Evolutionary conservation across 2,797 vertebrate genomes (phyloP).

Genomic region (Pristis pectinata): DNA sequence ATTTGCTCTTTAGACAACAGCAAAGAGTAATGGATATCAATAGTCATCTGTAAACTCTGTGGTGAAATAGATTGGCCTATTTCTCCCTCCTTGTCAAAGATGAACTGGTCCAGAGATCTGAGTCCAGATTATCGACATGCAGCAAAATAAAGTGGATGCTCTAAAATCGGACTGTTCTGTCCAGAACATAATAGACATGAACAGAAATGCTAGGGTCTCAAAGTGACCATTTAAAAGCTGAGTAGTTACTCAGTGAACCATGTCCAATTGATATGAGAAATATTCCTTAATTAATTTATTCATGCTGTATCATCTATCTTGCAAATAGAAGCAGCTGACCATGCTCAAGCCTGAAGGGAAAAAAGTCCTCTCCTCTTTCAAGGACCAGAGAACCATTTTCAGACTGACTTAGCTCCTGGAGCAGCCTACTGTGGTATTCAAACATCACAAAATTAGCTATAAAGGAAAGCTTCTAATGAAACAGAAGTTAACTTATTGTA

Average conservation of each 20-base stretch:
- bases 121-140: conserved; percentile 16
- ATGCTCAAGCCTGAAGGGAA: background rate
- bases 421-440: background rate
- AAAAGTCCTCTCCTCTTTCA: background rate
- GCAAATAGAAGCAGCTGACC: background rate
- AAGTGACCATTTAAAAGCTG: background rate
- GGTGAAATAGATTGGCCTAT: conserved; percentile 14
- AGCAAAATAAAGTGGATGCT: background rate
- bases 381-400: background rate
- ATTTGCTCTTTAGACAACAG: background rate
- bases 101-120: background rate
- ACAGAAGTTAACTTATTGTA: background rate
- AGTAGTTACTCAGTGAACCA: background rate
- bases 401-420: background rate
- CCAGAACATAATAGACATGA: background rate
- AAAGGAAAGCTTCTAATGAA: background rate
- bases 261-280: background rate
- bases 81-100: background rate
- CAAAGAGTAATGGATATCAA: conserved; percentile 27
- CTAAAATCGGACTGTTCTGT: background rate
- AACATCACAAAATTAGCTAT: background rate
- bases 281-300: background rate
- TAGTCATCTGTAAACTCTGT: conserved; percentile 1
- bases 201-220: background rate
- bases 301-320: background rate